A percentile compares a stretch with the other conserved stretches of the same genome.
Evolutionary conservation across 1,140 invertebrate species (phyloP).

Genomic region (Drosophila bifasciata): DNA sequence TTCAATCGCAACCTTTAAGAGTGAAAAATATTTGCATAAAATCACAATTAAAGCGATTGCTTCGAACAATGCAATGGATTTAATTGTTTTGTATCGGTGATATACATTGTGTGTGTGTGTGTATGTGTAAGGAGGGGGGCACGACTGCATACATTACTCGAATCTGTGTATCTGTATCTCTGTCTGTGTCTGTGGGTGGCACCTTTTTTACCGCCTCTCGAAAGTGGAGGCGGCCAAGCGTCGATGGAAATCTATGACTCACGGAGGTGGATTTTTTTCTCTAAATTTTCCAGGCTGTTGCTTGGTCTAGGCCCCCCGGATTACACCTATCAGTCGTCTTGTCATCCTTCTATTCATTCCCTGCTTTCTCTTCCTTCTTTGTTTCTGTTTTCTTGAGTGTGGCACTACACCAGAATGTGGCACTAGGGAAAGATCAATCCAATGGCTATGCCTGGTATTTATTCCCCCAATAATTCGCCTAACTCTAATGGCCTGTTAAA

Average conservation of each 20-base stretch:
- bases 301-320: constrained; percentile 20
- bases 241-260: constrained; percentile 68
- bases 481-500: constrained; percentile 35
- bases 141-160: constrained; percentile 50
- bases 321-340: constrained; percentile 24
- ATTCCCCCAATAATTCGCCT: neutral
- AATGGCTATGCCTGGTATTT: neutral
- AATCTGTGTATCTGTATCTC: constrained; percentile 40
- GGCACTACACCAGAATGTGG: too few species aligned
- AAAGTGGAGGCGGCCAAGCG: constrained; percentile 46
- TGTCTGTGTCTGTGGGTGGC: constrained; percentile 6
- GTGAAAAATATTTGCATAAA: constrained; percentile 56
- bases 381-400: constrained; percentile 1
- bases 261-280: constrained; percentile 39
- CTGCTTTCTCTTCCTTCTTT: neutral
- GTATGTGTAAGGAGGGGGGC: neutral
- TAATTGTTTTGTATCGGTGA: constrained; percentile 67
- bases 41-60: constrained; percentile 63
- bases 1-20: constrained; percentile 40
- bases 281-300: constrained; percentile 26
- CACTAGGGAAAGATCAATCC: constrained; percentile 21
- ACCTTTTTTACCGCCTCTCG: neutral
- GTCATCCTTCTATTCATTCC: too few species aligned
- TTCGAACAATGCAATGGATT: constrained; percentile 21
- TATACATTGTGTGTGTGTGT: constrained; percentile 58